phyloP scores from a whole-genome alignment of 64 coral and sea anemone genomes.

The Acropora tenuis region DNA sequence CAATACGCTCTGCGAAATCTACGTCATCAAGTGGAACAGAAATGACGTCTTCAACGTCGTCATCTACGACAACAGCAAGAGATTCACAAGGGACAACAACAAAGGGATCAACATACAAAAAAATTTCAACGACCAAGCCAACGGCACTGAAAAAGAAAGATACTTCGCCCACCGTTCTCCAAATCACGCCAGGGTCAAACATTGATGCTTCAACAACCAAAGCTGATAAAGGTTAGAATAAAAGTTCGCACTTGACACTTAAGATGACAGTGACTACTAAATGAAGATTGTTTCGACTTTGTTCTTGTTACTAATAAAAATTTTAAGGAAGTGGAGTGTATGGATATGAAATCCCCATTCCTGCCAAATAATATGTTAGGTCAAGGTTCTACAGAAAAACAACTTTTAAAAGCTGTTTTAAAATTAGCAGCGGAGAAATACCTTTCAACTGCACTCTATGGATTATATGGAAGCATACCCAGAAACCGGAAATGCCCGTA shows the following conservation, averaged over 20 bases:
- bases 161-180: too few species aligned
- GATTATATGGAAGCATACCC: too few species aligned
- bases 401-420: too few species aligned
- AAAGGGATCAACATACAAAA: not conserved
- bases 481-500: too few species aligned
- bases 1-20: not conserved
- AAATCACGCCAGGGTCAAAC: not conserved
- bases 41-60: not conserved
- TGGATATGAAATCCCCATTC: too few species aligned
- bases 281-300: too few species aligned
- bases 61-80: not conserved
- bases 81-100: not conserved
- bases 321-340: too few species aligned
- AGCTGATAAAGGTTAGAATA: constrained; percentile 13
- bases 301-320: too few species aligned
- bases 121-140: not conserved
- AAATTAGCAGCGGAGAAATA: too few species aligned
- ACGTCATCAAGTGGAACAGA: not conserved
- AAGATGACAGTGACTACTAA: not conserved
- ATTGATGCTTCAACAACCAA: not conserved
- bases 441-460: too few species aligned
- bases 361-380: too few species aligned
- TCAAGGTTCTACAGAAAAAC: too few species aligned
- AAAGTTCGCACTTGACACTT: not conserved
- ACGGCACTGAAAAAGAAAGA: not conserved